Base-by-base conservation (phyloP, 1,140 invertebrate species). In the Drosophila mauritiana region DNA sequence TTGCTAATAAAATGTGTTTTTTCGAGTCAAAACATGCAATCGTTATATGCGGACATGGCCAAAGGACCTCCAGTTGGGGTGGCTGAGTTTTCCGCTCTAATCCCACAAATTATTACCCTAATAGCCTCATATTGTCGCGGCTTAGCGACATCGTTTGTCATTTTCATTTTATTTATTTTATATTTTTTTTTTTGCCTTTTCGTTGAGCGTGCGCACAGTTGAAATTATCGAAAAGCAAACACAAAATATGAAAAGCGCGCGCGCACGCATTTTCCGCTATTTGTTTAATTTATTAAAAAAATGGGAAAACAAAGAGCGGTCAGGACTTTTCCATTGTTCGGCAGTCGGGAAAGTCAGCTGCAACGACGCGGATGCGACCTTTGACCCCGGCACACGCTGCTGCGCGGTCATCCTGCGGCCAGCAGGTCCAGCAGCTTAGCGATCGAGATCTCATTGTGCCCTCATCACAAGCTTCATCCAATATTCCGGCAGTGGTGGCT, bases 101-200 rank as follows among this genome's bases (percentile, higher is more conserved):
- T 88, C 84, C 84, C 84, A 74, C 73, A 88, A 88, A 88, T 88
- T 88, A 88, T 88, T 89, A 64, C 84, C 73, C 80, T 88, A 88
- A 88, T 88, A 83, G 64, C 68, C 59, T 70, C 63, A 69, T 77
- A 88, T 88, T 88, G 84, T 88, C 84, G 83, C 84, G 68, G 84
- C 83, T 89, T 88, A 89, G 79, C 80, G 51, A 73, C 70, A 53
- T 73, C 78, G 62, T 85, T 81, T 82, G 69, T 78, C 78, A 78
- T 70, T 52, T 43, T 6, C 27, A 27, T 27, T 49, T 48, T 12
- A 36, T 12, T 13, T 13, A 43, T 39, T 27, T 12, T 27, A 13
- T 13, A n/a, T 13, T 49, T 39, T 27, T 22, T 34, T 54, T 72
- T 43, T 57, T 42, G 11, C 36, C 49, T 58, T 72, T 34, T 39